Percentiles rank a stretch among this genome's conserved stretches.
Conservation (phyloP, 2,888 invertebrate genomes). For the Trisateles emortualis region DNA sequence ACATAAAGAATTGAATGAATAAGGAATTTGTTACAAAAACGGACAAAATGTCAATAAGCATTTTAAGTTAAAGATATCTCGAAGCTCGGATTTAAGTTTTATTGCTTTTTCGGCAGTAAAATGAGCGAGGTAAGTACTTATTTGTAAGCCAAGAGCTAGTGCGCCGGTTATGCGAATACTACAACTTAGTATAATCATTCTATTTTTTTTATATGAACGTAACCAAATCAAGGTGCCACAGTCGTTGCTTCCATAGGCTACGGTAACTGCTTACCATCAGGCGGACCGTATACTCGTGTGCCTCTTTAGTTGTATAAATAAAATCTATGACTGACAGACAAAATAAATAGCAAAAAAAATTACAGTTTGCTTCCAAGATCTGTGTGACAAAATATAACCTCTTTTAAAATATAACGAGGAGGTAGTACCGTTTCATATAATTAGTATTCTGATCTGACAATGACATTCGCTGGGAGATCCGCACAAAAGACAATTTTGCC, state of each 20-base stretch:
- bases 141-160: constrained; percentile 52
- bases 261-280: too few relatives aligned
- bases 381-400: background rate
- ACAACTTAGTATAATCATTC: too few relatives aligned
- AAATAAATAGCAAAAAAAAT: too few relatives aligned
- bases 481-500: constrained; percentile 17
- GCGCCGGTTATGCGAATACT: too few relatives aligned
- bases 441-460: constrained; percentile 6
- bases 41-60: constrained; percentile 64
- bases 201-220: too few relatives aligned
- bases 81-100: constrained; percentile 70
- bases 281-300: too few relatives aligned
- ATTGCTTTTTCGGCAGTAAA: constrained; percentile 62
- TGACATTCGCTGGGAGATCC: constrained; percentile 26
- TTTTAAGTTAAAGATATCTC: constrained; percentile 61
- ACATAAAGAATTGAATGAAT: constrained; percentile 35
- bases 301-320: too few relatives aligned
- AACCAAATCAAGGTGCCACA: too few relatives aligned
- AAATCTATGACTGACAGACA: background rate
- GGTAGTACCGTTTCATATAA: constrained; percentile 26
- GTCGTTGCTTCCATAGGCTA: too few relatives aligned
- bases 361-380: background rate
- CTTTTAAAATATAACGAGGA: constrained; percentile 25
- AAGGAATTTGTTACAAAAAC: constrained; percentile 49
- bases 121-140: constrained; percentile 59